These are phyloP conservation scores for Callipepla squamata DNA, from an alignment of 2,113 vertebrate genomes.

Conservation along the genomic window DNA sequence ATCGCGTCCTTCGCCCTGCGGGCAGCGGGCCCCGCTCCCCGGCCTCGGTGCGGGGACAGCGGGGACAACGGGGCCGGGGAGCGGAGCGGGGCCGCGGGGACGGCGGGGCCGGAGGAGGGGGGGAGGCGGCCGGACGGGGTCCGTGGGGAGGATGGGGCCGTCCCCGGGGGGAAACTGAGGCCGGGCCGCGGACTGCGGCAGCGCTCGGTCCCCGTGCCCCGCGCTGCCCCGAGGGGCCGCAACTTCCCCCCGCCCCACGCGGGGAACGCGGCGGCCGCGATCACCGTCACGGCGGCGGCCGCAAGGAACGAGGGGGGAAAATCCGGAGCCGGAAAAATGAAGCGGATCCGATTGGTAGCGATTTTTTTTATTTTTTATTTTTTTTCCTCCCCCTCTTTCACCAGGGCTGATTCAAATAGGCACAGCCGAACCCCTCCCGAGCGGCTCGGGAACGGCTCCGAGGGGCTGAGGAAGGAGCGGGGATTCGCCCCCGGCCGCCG, in stretches of 20 bases:
- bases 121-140: too few species aligned
- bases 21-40: background rate
- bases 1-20: background rate
- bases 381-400: rapidly evolving
- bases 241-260: background rate
- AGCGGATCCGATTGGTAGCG: background rate
- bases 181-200: background rate
- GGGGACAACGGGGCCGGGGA: too few species aligned
- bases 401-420: background rate
- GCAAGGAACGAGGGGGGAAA: background rate
- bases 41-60: too few species aligned
- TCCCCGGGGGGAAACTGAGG: too few species aligned
- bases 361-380: rapidly evolving
- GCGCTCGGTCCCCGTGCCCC: background rate
- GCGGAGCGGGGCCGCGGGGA: too few species aligned
- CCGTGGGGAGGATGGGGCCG: too few species aligned
- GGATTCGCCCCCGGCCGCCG: background rate
- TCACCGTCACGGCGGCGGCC: background rate
- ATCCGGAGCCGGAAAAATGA: conserved; percentile 19
- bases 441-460: background rate
- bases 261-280: background rate
- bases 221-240: background rate
- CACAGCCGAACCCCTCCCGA: background rate
- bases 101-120: too few species aligned
- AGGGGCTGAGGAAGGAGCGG: background rate